phyloP scores from a whole-genome alignment of 1,140 invertebrate species.

The Hypsibius dujardini region DNA sequence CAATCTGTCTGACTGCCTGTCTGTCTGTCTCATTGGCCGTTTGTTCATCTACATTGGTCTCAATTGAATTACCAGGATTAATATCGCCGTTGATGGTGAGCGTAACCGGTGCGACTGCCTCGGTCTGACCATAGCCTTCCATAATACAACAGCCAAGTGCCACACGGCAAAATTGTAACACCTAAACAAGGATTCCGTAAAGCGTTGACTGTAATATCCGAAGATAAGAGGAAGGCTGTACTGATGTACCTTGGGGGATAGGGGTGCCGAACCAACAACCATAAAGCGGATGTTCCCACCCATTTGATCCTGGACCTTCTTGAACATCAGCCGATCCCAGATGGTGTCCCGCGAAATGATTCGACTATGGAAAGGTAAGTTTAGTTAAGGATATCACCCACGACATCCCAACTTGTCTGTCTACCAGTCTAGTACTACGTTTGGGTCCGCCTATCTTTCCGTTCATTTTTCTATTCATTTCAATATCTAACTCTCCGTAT shows the following conservation, averaged over 20 bases:
- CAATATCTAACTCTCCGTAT: too few relatives aligned
- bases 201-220: background rate
- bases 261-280: constrained; percentile 80
- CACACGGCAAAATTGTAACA: background rate
- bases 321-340: constrained; percentile 77
- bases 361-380: constrained; percentile 43
- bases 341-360: constrained; percentile 64
- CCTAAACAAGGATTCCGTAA: constrained; percentile 7
- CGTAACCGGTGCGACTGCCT: constrained; percentile 79
- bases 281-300: constrained; percentile 76
- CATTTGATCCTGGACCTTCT: constrained; percentile 68
- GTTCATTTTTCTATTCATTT: too few relatives aligned
- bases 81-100: constrained; percentile 76
- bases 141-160: constrained; percentile 36
- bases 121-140: constrained; percentile 94
- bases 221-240: background rate
- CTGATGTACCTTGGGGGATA: constrained; percentile 67
- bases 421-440: too few relatives aligned
- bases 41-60: too few relatives aligned
- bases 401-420: too few relatives aligned
- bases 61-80: constrained; percentile 43
- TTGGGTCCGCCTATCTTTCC: too few relatives aligned
- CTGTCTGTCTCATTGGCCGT: too few relatives aligned
- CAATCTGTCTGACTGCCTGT: too few relatives aligned
- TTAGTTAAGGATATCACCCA: too few relatives aligned